Evolutionary conservation across 2,797 vertebrate genomes (phyloP).

Genomic region (Xyrichtys novacula): DNA sequence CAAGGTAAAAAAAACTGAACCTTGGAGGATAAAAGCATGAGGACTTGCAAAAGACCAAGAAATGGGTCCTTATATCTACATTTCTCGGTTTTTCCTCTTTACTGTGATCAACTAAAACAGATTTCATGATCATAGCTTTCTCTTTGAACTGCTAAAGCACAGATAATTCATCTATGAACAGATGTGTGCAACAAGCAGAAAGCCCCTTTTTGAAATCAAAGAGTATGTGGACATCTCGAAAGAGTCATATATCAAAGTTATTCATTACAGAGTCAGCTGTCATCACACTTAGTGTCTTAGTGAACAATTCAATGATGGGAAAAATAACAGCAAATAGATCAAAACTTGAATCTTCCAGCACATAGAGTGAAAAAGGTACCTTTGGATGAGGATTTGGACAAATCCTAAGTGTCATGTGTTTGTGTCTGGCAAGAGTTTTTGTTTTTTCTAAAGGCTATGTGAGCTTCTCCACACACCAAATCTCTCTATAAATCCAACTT

Average conservation of each 20-base stretch:
- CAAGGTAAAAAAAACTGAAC: neutral
- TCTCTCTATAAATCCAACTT: too few species aligned
- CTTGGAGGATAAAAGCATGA: neutral
- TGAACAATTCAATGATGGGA: neutral
- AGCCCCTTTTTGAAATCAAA: neutral
- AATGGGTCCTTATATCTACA: neutral
- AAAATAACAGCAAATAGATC: neutral
- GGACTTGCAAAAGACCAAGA: neutral
- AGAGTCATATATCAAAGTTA: neutral
- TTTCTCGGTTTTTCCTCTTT: neutral
- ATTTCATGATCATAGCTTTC: neutral
- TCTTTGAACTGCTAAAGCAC: neutral
- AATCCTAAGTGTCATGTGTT: too few species aligned
- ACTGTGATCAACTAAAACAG: neutral
- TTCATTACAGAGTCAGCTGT: neutral
- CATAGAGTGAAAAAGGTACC: too few species aligned
- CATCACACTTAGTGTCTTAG: neutral
- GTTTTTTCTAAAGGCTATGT: too few species aligned
- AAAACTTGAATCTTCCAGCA: neutral
- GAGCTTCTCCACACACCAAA: too few species aligned
- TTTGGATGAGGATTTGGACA: too few species aligned
- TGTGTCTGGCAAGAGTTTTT: too few species aligned
- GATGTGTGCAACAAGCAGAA: constrained; percentile 8
- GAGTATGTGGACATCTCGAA: constrained; percentile 3
- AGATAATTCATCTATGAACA: neutral